Evolutionary conservation across 2,797 vertebrate species (phyloP).

Genomic region (Gallinago solitaria): DNA sequence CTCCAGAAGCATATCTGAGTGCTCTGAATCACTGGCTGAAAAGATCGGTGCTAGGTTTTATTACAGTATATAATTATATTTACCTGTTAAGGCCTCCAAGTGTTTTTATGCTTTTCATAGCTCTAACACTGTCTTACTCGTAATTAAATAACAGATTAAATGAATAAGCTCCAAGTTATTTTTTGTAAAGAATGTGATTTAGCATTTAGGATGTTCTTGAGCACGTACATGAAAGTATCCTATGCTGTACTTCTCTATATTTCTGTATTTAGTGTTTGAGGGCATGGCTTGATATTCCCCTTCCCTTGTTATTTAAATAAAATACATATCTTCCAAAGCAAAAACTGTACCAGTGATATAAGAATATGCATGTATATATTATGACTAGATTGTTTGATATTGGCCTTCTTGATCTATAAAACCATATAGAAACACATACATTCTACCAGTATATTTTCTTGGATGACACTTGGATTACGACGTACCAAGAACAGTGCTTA

Average conservation of each 20-base stretch:
- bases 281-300: neutral
- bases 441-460: neutral
- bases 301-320: neutral
- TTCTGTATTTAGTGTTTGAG: constrained; percentile 19
- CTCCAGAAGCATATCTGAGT: constrained; percentile 67
- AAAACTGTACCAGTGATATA: neutral
- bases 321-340: neutral
- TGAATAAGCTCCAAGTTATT: constrained; percentile 28
- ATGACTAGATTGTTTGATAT: neutral
- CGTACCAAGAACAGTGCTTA: neutral
- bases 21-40: constrained; percentile 58
- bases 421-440: neutral
- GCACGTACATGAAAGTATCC: neutral
- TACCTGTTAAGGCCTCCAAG: constrained; percentile 48
- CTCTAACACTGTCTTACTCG: constrained; percentile 36
- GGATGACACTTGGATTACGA: neutral
- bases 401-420: neutral
- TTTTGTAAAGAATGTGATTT: constrained; percentile 36
- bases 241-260: neutral
- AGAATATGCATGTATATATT: neutral
- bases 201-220: neutral
- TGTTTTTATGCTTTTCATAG: constrained; percentile 22
- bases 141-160: constrained; percentile 74
- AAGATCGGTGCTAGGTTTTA: constrained; percentile 62
- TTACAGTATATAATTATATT: constrained; percentile 70